Conservation (phyloP, 2,113 vertebrate genomes). For the Columbina picui region DNA sequence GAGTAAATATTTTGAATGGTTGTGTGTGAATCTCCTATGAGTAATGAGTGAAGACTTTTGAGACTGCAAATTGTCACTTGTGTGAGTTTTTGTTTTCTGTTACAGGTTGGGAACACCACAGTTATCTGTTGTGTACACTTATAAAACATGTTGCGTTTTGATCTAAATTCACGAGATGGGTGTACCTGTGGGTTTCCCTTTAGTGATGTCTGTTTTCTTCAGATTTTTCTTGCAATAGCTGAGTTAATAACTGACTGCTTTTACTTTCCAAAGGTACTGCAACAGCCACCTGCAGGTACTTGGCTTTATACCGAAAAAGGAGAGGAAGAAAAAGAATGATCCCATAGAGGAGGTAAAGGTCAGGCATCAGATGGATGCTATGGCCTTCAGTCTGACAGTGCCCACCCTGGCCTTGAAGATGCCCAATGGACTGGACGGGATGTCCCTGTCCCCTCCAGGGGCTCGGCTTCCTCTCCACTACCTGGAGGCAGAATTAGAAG, state of each 20-base stretch:
- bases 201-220: neutral
- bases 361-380: constrained; percentile 90
- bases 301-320: constrained; percentile 99
- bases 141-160: neutral
- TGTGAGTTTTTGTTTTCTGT: neutral
- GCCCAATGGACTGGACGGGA: constrained; percentile 92
- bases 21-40: neutral
- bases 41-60: neutral
- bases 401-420: constrained; percentile 93
- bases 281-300: constrained; percentile 99
- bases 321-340: constrained; percentile 99
- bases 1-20: neutral
- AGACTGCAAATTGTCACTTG: neutral
- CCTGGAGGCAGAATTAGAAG: constrained; percentile 90
- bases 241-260: neutral
- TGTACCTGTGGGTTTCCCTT: neutral
- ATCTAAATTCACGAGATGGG: neutral
- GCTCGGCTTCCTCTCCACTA: constrained; percentile 88
- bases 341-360: constrained; percentile 91
- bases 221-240: neutral
- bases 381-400: constrained; percentile 95
- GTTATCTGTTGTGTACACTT: neutral
- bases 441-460: constrained; percentile 90
- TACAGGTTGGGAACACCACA: neutral
- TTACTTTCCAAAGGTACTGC: constrained; percentile 89